These are phyloP conservation scores for Scartelaos histophorus DNA, from an alignment of 2,113 vertebrate species.

Conservation along the genomic window DNA sequence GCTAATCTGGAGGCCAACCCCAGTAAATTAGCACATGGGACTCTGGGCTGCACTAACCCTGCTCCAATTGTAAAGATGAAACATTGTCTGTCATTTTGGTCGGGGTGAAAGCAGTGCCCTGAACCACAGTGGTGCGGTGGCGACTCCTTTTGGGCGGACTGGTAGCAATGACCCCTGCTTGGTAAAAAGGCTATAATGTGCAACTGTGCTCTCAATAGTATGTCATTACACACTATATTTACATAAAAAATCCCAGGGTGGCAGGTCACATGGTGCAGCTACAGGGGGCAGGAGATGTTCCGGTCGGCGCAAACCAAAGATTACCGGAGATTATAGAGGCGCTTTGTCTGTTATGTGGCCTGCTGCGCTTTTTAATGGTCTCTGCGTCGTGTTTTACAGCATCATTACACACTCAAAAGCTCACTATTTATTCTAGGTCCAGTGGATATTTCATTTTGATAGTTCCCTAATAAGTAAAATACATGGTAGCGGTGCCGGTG, in stretches of 20 bases:
- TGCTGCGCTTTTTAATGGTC: conserved; percentile 37
- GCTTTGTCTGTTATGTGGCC: conserved; percentile 52
- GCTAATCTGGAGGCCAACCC: conserved; percentile 42
- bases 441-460: conserved; percentile 30
- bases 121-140: conserved; percentile 58
- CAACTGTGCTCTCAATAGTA: conserved; percentile 66
- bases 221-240: conserved; percentile 80
- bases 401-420: conserved; percentile 40
- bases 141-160: conserved; percentile 69
- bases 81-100: conserved; percentile 78
- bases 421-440: conserved; percentile 29
- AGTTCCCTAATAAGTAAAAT: conserved; percentile 31
- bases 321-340: conserved; percentile 54
- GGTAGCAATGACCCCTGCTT: conserved; percentile 75
- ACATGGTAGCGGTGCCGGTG: conserved; percentile 32
- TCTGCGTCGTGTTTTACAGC: conserved; percentile 50
- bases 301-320: conserved; percentile 47
- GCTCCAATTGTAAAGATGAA: conserved; percentile 74
- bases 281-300: conserved; percentile 56
- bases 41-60: conserved; percentile 59
- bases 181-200: conserved; percentile 69
- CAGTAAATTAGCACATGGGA: conserved; percentile 39
- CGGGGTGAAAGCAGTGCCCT: conserved; percentile 64
- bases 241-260: conserved; percentile 69
- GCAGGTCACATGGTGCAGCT: conserved; percentile 54